These are phyloP conservation scores for Callipepla californica DNA, from an alignment of 2,113 vertebrate genomes.

Conservation along the genomic window DNA sequence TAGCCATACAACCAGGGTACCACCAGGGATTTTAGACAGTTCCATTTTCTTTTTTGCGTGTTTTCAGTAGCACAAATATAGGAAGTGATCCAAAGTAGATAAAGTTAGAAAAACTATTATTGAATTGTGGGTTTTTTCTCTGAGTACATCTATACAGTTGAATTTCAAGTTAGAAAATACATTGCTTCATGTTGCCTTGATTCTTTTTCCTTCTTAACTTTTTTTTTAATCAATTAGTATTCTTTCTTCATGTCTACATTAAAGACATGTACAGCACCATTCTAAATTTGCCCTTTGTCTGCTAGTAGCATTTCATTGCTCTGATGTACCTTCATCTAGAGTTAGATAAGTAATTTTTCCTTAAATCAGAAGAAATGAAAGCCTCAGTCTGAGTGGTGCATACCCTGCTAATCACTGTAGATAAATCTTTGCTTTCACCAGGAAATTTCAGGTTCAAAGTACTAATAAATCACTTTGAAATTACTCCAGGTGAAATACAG, in stretches of 20 bases:
- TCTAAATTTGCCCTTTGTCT: neutral
- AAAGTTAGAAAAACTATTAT: neutral
- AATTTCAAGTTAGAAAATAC: neutral
- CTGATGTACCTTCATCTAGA: neutral
- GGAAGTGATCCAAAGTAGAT: neutral
- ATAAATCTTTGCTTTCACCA: neutral
- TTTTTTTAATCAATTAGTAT: neutral
- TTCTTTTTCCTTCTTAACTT: neutral
- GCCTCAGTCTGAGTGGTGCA: neutral
- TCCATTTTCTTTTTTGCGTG: neutral
- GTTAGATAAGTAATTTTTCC: neutral
- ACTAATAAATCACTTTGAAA: neutral
- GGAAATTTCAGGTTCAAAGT: slow-evolving; percentile 3
- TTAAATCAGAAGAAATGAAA: neutral
- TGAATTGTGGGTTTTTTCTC: neutral
- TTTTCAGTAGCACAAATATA: neutral
- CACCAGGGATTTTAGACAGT: neutral
- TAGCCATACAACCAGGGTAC: neutral
- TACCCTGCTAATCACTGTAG: neutral
- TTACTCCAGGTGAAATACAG: neutral
- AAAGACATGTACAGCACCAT: neutral
- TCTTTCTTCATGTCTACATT: neutral
- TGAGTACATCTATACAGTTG: neutral
- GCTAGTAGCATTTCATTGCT: neutral
- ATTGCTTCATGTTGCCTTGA: neutral